These are phyloP conservation scores for Drosophila funebris DNA, from an alignment of 1,140 invertebrate genomes.

Conservation along the genomic window DNA sequence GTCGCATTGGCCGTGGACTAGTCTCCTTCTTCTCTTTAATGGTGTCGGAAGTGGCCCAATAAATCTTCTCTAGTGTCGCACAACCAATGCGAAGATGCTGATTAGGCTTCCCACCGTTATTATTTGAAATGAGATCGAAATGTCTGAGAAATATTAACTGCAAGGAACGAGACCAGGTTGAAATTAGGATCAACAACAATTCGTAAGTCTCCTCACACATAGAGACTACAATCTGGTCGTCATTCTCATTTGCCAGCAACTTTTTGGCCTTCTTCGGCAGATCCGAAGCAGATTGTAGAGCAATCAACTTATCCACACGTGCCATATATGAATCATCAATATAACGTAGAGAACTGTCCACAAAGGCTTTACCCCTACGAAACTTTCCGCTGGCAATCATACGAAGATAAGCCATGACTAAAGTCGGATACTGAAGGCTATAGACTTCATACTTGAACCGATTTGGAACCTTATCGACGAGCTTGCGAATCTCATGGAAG, in stretches of 20 bases:
- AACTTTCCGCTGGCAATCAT: slow-evolving; percentile 36
- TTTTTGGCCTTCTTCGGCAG: slow-evolving; percentile 36
- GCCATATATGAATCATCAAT: slow-evolving; percentile 38
- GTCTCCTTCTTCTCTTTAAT: slow-evolving; percentile 8
- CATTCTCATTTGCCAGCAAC: slow-evolving; percentile 13
- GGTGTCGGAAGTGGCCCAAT: slow-evolving; percentile 5
- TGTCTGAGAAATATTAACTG: slow-evolving; percentile 28
- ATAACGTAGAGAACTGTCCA: neutral
- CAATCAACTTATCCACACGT: slow-evolving; percentile 38
- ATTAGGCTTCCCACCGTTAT: neutral
- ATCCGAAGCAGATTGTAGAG: slow-evolving; percentile 6
- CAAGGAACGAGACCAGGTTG: slow-evolving; percentile 14
- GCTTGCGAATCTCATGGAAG: slow-evolving; percentile 6
- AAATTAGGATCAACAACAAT: neutral
- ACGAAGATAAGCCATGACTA: slow-evolving; percentile 35
- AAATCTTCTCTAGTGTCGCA: slow-evolving; percentile 7
- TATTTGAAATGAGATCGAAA: slow-evolving; percentile 9
- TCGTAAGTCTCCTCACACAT: slow-evolving; percentile 16
- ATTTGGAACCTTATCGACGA: slow-evolving; percentile 15
- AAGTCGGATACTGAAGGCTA: slow-evolving; percentile 36
- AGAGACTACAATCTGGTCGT: slow-evolving; percentile 18
- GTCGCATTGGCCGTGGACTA: neutral
- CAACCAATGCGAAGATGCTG: slow-evolving; percentile 9
- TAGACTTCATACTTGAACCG: slow-evolving; percentile 42
- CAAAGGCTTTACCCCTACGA: slow-evolving; percentile 11